Conservation (phyloP, 2,888 invertebrate genomes). For the Opisthograptis luteolata region DNA sequence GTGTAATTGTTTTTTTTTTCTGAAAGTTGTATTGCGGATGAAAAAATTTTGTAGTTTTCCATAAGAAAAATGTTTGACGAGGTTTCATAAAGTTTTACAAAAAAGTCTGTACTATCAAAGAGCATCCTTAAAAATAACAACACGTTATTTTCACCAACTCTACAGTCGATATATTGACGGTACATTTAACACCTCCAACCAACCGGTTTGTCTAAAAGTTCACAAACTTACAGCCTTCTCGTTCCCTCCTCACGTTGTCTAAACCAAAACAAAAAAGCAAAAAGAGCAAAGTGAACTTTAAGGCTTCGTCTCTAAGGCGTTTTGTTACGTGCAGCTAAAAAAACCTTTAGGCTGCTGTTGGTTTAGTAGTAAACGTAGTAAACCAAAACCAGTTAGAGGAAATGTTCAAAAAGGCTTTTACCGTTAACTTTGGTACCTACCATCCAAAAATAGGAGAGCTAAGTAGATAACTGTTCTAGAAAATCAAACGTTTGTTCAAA, state of each 20-base stretch:
- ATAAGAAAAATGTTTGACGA: no score
- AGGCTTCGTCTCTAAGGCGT: conserved; percentile 11
- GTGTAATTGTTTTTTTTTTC: no score
- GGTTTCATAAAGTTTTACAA: not conserved
- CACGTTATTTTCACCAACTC: conserved; percentile 28
- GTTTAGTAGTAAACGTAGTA: conserved; percentile 78
- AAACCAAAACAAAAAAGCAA: conserved; percentile 30
- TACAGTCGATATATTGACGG: no score
- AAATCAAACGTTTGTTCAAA: not conserved
- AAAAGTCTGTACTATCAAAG: not conserved
- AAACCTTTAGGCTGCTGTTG: conserved; percentile 40
- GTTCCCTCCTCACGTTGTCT: conserved; percentile 34
- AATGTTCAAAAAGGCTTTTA: conserved; percentile 66
- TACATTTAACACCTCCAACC: conserved; percentile 51
- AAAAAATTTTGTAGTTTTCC: no score
- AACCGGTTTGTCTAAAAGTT: conserved; percentile 55
- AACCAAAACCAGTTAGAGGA: conserved; percentile 73
- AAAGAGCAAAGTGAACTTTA: conserved; percentile 30
- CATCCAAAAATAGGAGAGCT: conserved; percentile 56
- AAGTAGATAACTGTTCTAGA: conserved; percentile 23
- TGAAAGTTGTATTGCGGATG: no score
- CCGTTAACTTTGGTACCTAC: conserved; percentile 70
- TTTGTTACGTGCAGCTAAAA: conserved; percentile 18
- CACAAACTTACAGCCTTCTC: conserved; percentile 42
- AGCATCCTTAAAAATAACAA: not conserved